Base-by-base conservation (phyloP, 2,888 invertebrate genomes). In the Heliconius ethilla region DNA sequence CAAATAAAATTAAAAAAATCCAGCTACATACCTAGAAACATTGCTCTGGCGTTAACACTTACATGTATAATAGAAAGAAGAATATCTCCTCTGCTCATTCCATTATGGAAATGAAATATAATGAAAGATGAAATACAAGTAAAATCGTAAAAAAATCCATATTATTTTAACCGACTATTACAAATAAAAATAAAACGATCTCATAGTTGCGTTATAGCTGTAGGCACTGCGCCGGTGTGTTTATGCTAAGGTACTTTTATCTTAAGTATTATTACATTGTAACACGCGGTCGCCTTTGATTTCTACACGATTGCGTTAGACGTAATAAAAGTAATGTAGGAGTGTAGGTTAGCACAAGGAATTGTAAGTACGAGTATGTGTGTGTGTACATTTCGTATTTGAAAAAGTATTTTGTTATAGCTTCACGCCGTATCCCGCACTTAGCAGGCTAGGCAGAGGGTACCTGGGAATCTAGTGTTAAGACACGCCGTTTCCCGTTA, bases 191-290 rank as follows among this genome's bases (percentile, higher is more conserved):
- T 62, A 62, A 6, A 59, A 69, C 29, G 51, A 51, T 22, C 22
- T n/a, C 62, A 73, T 69, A 69, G 67, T 74, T 13, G 25, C 29
- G 29, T n/a, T 69, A 73, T 74, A 62, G 40, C 37, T 45, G 63
- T 72, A 22, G 5, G 69, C 18, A 69, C 66, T 27, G 33, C 51
- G n/a, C 33, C 11, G 37, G 29, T 33, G 51, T 37, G n/a, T 59
- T 33, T 72, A 37, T 25, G 33, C 59, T 6, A 59, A 59, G 11
- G 13, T 72, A 59, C 33, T 29, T 37, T 72, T 72, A 59, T 59
- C 72, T 55, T 72, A 45, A 70, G 27, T 70, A 70, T 27, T 70
- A 51, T 70, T 70, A 70, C 70, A 51, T 15, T 70, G 27, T 70
- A 70, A 51, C 67, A 37, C 27, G 27, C 70, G 27, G 70, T 27